Conservation (phyloP, 2,888 invertebrate species). For the Drosophila maculinotata region DNA sequence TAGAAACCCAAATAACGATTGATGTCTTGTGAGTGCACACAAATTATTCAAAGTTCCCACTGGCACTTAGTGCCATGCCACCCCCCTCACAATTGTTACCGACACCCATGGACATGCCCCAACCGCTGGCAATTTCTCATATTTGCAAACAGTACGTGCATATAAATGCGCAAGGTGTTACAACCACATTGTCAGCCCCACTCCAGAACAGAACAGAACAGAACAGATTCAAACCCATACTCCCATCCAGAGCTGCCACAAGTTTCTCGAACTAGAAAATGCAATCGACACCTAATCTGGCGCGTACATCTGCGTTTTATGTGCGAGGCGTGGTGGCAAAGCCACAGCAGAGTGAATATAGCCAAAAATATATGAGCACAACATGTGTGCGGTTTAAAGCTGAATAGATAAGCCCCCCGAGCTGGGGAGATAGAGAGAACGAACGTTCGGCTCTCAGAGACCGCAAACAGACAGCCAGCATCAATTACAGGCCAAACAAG, state of each 20-base stretch:
- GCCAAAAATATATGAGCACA: slow-evolving; percentile 23
- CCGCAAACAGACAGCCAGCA: slow-evolving; percentile 38
- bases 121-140: slow-evolving; percentile 55
- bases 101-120: slow-evolving; percentile 11
- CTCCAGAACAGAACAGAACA: slow-evolving; percentile 1
- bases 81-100: not conserved
- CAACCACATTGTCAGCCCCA: not conserved
- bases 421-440: slow-evolving; percentile 14
- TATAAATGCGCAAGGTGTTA: slow-evolving; percentile 62
- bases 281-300: slow-evolving; percentile 72
- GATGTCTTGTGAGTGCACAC: slow-evolving; percentile 25
- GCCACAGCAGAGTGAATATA: slow-evolving; percentile 2
- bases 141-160: slow-evolving; percentile 69
- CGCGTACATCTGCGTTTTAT: slow-evolving; percentile 55
- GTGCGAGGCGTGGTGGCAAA: slow-evolving; percentile 29
- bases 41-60: slow-evolving; percentile 36
- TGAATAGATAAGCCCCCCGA: slow-evolving; percentile 39
- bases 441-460: slow-evolving; percentile 5
- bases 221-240: slow-evolving; percentile 3
- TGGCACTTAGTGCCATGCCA: slow-evolving; percentile 10
- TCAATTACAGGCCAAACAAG: slow-evolving; percentile 32
- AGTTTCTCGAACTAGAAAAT: slow-evolving; percentile 61
- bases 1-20: slow-evolving; percentile 38
- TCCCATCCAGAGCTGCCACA: slow-evolving; percentile 39
- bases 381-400: slow-evolving; percentile 25